Percentiles rank a stretch among this genome's conserved stretches.
Conservation (phyloP, 1,140 invertebrate genomes). For the Helicoverpa zea region DNA sequence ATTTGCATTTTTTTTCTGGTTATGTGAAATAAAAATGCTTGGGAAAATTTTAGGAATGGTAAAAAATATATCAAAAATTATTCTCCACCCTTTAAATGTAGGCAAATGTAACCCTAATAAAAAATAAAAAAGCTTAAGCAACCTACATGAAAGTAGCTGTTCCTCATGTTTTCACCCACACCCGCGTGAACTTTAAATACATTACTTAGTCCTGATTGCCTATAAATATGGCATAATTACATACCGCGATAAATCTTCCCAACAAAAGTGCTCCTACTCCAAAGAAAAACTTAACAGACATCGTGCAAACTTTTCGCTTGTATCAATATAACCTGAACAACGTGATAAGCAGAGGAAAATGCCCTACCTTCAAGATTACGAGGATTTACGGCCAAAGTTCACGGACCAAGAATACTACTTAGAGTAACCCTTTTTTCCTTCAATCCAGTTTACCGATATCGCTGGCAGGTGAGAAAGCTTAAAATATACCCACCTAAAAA, state of each 20-base stretch:
- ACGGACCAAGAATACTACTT: constrained; percentile 9
- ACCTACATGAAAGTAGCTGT: too few species aligned
- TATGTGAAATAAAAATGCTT: background rate
- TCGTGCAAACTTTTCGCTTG: background rate
- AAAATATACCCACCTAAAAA: background rate
- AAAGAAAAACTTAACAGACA: background rate
- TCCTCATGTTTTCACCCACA: too few species aligned
- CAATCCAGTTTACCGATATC: constrained; percentile 5
- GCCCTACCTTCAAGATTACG: constrained; percentile 38
- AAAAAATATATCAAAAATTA: too few species aligned
- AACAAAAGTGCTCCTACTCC: background rate
- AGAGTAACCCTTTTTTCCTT: constrained; percentile 35
- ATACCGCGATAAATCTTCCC: too few species aligned
- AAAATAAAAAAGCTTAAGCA: too few species aligned
- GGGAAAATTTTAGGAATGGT: background rate
- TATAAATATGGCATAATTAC: too few species aligned
- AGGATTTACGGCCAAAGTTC: constrained; percentile 37
- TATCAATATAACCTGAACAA: constrained; percentile 20
- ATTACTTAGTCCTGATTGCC: too few species aligned
- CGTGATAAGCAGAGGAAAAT: constrained; percentile 29
- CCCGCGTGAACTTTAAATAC: too few species aligned
- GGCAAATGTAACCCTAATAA: too few species aligned
- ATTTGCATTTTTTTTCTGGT: constrained; percentile 20
- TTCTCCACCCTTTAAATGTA: too few species aligned
- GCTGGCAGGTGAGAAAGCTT: background rate